phyloP scores from a whole-genome alignment of 2,888 invertebrate species.

The Iselma pallidipennis region DNA sequence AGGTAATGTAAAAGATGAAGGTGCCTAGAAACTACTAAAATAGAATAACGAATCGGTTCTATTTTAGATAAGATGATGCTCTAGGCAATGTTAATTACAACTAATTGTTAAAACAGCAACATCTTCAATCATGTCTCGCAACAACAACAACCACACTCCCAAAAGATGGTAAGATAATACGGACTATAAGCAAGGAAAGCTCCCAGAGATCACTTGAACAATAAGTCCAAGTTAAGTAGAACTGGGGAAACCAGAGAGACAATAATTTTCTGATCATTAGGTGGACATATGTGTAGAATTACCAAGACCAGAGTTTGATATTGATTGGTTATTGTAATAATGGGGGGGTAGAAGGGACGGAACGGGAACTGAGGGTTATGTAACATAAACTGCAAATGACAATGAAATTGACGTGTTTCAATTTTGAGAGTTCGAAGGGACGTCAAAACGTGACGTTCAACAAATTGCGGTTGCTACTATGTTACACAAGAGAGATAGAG shows the following conservation, averaged over 20 bases:
- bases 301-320: not conserved
- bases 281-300: slow-evolving; percentile 9
- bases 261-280: too few relatives aligned
- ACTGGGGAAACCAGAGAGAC: slow-evolving; percentile 4
- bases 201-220: too few relatives aligned
- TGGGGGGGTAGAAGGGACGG: slow-evolving; percentile 1
- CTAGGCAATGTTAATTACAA: not conserved
- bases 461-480: slow-evolving; percentile 18
- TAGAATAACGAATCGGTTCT: too few relatives aligned
- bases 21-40: not conserved
- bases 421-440: slow-evolving; percentile 18
- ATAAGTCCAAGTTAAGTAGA: not conserved
- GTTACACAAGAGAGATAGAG: not conserved
- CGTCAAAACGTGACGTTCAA: slow-evolving; percentile 21
- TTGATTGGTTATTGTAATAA: slow-evolving; percentile 7
- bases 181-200: too few relatives aligned
- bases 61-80: too few relatives aligned
- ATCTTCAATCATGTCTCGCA: too few relatives aligned
- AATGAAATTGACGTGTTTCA: slow-evolving; percentile 27
- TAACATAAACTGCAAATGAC: slow-evolving; percentile 17
- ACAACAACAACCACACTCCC: too few relatives aligned
- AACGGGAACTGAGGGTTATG: not conserved
- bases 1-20: too few relatives aligned
- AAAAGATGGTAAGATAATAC: too few relatives aligned
- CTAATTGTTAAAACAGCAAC: not conserved